Conservation (phyloP, 2,888 invertebrate genomes). For the Drosophila kanekoi region DNA sequence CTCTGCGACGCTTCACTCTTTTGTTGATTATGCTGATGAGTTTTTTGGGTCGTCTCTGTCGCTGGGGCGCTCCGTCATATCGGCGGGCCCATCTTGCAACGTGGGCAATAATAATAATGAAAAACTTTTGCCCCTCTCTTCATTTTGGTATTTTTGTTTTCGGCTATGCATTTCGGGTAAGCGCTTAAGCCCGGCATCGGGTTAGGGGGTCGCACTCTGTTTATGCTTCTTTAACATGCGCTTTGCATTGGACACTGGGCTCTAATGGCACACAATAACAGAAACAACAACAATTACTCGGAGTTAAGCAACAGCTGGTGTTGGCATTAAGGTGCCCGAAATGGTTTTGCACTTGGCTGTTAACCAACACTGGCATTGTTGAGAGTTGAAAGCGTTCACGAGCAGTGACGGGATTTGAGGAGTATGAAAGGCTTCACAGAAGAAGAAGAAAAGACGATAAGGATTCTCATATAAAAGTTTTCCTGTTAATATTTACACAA, state of each 20-base stretch:
- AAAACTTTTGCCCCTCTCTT: slow-evolving; percentile 50
- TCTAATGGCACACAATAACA: slow-evolving; percentile 32
- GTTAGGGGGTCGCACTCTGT: slow-evolving; percentile 57
- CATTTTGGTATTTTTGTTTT: slow-evolving; percentile 28
- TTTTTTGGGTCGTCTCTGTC: slow-evolving; percentile 57
- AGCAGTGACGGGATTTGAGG: not conserved
- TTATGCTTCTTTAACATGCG: slow-evolving; percentile 69
- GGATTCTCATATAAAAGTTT: not conserved
- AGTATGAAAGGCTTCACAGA: not conserved
- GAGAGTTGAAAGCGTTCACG: not conserved
- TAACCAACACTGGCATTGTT: not conserved
- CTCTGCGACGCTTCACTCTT: slow-evolving; percentile 3
- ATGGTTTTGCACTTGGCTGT: not conserved
- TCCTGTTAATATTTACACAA: not conserved
- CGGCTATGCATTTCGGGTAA: slow-evolving; percentile 50
- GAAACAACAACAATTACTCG: slow-evolving; percentile 13
- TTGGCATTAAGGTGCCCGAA: slow-evolving; percentile 15
- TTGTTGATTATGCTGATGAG: slow-evolving; percentile 77
- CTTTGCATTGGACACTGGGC: slow-evolving; percentile 40
- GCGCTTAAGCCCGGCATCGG: slow-evolving; percentile 41
- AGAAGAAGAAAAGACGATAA: not conserved
- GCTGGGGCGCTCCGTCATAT: slow-evolving; percentile 46
- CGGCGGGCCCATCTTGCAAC: slow-evolving; percentile 68
- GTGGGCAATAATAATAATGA: slow-evolving; percentile 78
- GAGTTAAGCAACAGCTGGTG: slow-evolving; percentile 42